Evolutionary conservation across 2,797 vertebrate genomes (phyloP).

Genomic region (Steatocranus sp.): DNA sequence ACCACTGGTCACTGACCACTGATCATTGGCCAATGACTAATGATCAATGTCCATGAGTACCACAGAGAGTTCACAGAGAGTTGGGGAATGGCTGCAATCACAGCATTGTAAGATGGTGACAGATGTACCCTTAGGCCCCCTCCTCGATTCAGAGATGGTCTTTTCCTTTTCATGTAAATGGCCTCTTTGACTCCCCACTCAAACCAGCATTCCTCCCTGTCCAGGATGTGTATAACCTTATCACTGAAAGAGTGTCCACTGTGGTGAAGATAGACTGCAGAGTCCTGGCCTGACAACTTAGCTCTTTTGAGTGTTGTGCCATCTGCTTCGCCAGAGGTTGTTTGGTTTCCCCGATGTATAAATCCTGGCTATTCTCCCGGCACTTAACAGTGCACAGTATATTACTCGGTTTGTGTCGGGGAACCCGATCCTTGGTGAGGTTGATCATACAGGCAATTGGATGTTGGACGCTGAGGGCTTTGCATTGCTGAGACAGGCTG

Average conservation of each 20-base stretch:
- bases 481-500: not conserved
- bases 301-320: not conserved
- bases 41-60: not conserved
- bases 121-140: not conserved
- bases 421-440: not conserved
- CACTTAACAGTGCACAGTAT: not conserved
- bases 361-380: not conserved
- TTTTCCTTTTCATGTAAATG: not conserved
- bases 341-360: not conserved
- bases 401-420: not conserved
- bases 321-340: not conserved
- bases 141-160: not conserved
- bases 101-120: not conserved
- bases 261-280: not conserved
- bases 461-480: not conserved
- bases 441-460: not conserved
- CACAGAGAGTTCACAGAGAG: not conserved
- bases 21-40: not conserved
- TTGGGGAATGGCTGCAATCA: not conserved
- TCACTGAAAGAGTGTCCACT: not conserved
- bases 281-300: not conserved
- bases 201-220: not conserved
- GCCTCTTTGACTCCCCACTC: not conserved
- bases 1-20: not conserved
- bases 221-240: not conserved